Evolutionary conservation across 2,888 invertebrate species (phyloP), one percentile per base, ranked within the genome.

Genomic region (Synanthedon myopaeformis): DNA sequence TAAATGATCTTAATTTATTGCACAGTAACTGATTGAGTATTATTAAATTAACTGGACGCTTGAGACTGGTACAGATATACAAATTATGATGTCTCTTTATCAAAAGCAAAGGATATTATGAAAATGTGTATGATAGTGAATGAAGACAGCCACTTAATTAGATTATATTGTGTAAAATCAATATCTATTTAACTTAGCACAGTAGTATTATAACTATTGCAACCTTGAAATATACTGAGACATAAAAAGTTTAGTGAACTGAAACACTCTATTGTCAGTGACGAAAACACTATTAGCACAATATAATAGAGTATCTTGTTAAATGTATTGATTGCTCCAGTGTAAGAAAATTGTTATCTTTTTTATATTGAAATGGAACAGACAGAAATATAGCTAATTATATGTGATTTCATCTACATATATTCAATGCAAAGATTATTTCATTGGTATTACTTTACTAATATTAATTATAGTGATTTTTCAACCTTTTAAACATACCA

Each of bases 41-140:
- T 64, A 68, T 69, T 65, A 64, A 63, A 67, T 62, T 55, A 62
- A 54, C 51, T 35, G 12, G 12, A 1, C 3, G 12, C 23, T 45
- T 45, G 45, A 13, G 45, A 13, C 14, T 8, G 45, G 13, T 45
- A 45, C n/a, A 3, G 13, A 12, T n/a, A 45, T 45, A 14, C 8
- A n/a, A n/a, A 45, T 45, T 45, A 45, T 45, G 8, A 4, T 13
- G 45, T 45, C 6, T 13, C 45, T 45, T 10, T 13, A 45, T 45
- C 45, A 45, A 13, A 45, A 14, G 14, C 10, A 35, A 35, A 35
- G 35, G 35, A 35, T 35, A 35, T 35, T 45, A 45, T 45, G n/a
- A 45, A 42, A 45, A 45, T 14, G n/a, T 45, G 5, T 45, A 13
- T 12, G 12, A 45, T 14, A 45, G 6, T 45, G 45, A 45, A 13